These are phyloP conservation scores for Bombus consobrinus DNA, from an alignment of 1,140 invertebrate genomes.

Conservation along the genomic window DNA sequence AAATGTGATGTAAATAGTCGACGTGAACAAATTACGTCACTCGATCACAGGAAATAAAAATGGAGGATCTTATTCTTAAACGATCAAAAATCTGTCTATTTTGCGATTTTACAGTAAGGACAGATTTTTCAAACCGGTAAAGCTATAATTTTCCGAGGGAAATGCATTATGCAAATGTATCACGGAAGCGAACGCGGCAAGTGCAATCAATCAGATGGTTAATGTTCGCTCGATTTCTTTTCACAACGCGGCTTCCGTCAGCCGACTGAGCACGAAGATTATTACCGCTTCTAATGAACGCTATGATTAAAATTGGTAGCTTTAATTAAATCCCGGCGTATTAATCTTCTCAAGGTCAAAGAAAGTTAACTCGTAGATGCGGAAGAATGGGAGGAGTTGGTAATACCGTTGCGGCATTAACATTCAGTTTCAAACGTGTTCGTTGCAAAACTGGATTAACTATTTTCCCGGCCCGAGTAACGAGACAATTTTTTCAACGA, in stretches of 20 bases:
- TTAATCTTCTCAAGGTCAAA: conserved; percentile 49
- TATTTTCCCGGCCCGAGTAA: background rate
- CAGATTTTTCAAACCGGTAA: background rate
- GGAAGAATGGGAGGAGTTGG: background rate
- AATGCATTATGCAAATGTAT: conserved; percentile 13
- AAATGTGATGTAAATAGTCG: background rate
- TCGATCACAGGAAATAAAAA: background rate
- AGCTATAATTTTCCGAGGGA: conserved; percentile 7
- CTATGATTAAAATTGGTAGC: conserved; percentile 46
- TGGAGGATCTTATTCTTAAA: too few relatives aligned
- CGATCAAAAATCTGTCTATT: background rate
- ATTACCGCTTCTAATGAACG: conserved; percentile 52
- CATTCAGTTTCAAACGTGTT: background rate
- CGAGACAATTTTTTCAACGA: conserved; percentile 14
- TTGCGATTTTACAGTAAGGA: background rate
- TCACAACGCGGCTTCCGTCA: conserved; percentile 39
- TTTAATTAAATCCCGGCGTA: conserved; percentile 46
- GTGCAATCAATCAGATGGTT: conserved; percentile 43
- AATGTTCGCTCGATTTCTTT: conserved; percentile 27
- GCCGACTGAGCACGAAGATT: conserved; percentile 26
- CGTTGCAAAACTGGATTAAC: background rate
- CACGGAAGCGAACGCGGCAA: background rate
- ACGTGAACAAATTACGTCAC: background rate
- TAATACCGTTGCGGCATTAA: conserved; percentile 10
- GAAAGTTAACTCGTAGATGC: conserved; percentile 24